A percentile compares a stretch with the other conserved stretches of the same genome.
Conservation (phyloP, 2,797 vertebrate species). For the Pipistrellus kuhlii region DNA sequence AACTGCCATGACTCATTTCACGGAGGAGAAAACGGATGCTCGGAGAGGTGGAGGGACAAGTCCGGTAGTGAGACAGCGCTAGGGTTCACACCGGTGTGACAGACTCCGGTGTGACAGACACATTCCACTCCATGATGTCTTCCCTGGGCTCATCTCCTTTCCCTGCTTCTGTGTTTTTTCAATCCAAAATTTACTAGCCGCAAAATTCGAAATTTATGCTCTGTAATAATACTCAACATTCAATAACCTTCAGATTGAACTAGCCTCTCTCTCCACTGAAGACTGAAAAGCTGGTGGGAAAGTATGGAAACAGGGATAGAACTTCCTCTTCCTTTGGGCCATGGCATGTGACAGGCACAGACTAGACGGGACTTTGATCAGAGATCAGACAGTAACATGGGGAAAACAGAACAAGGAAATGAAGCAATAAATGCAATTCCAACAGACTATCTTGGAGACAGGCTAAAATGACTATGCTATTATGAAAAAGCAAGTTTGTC, state of each 20-base stretch:
- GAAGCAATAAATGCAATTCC: slow-evolving; percentile 36
- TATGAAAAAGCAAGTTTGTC: not conserved
- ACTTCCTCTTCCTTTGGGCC: not conserved
- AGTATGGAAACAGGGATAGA: not conserved
- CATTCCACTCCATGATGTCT: not conserved
- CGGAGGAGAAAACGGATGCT: not conserved
- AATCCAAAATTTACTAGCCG: not conserved
- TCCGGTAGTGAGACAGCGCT: not conserved
- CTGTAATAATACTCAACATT: not conserved
- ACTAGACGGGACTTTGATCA: not conserved
- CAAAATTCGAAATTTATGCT: not conserved
- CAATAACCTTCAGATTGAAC: not conserved
- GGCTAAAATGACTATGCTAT: not conserved
- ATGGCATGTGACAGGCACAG: not conserved
- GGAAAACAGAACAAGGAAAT: not conserved
- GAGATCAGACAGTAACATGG: not conserved
- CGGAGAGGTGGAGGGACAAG: too few species aligned
- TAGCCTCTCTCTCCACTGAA: not conserved
- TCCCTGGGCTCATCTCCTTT: not conserved
- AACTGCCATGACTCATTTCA: not conserved
- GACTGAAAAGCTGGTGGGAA: not conserved
- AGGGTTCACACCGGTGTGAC: not conserved
- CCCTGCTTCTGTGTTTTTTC: not conserved
- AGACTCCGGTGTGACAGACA: not conserved
- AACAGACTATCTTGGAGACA: not conserved